Evolutionary conservation across 2,888 invertebrate genomes (phyloP), one percentile per base, ranked within the genome.

Genomic region (Watsonalla binaria): DNA sequence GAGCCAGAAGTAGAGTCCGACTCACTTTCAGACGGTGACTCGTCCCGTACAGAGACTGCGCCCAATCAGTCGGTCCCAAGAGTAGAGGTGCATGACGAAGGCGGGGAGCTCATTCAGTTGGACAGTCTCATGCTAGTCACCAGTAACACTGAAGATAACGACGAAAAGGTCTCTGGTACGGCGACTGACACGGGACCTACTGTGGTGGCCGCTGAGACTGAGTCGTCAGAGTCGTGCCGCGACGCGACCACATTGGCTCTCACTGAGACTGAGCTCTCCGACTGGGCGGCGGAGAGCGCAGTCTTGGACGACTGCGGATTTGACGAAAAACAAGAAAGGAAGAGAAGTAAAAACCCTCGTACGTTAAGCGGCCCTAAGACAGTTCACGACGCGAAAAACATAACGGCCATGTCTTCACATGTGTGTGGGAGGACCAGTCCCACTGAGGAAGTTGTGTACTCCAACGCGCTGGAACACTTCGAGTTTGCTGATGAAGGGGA

Each of bases 401-500:
- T 88, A 33, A 76, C 82, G 0, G 78, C 85, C 0, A 79, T 84
- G 33, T 67, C 83, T 5, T 79, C 86, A 0, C 91, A 91, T 58
- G 88, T 91, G 0, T 91, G 91, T 58, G 91, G 91, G 0, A 78
- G 85, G 11, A 75, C 74, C 2, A 83, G 82, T 58, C 84, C 86
- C 0, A 55, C 64, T 2, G 78, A 82, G 37, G 69, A 76, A 0
- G 76, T 89, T 5, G 78, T 82, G 0, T 89, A 82, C 60, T 86
- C 86, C 0, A 87, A 93, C 56, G 94, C 95, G 51, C 89, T 94
- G 48, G 96, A 96, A 63, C 94, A 95, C 72, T 95, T 97, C 62
- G 96, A 96, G 73, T 97, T 95, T 73, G 96, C 96, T 91, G 97
- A 97, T 74, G 96, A 96, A 0, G 96, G 96, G 0, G 96, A 95